Percentiles rank a stretch among this genome's conserved stretches.
Conservation (phyloP, 1,140 invertebrate species). For the Euschistus heros region DNA sequence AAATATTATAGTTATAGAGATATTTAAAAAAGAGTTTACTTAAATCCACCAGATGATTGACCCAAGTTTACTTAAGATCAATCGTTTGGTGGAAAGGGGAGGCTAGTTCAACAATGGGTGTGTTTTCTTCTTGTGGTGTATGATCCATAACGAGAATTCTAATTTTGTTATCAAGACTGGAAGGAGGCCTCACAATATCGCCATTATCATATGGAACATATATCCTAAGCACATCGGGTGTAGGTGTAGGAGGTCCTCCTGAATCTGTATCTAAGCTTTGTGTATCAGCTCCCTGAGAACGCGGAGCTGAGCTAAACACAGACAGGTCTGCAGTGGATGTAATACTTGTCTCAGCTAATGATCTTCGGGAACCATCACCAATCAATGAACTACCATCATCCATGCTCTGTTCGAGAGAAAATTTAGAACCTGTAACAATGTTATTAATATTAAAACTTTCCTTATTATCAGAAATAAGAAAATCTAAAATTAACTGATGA, state of each 20-base stretch:
- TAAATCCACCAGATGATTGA: not conserved
- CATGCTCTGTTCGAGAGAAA: slow-evolving; percentile 53
- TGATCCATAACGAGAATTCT: slow-evolving; percentile 28
- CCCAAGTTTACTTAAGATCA: slow-evolving; percentile 2
- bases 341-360: slow-evolving; percentile 68
- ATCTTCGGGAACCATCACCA: slow-evolving; percentile 55
- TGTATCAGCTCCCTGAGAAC: slow-evolving; percentile 59
- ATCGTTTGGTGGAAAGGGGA: slow-evolving; percentile 21
- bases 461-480: too few relatives aligned
- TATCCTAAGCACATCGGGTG: slow-evolving; percentile 56
- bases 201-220: slow-evolving; percentile 46
- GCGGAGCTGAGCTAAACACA: slow-evolving; percentile 60
- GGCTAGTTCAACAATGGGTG: slow-evolving; percentile 27
- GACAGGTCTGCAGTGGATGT: slow-evolving; percentile 72
- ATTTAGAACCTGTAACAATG: slow-evolving; percentile 46
- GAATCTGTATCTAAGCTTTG: slow-evolving; percentile 53
- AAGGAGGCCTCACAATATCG: slow-evolving; percentile 21
- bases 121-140: slow-evolving; percentile 24
- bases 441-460: not conserved
- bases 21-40: not conserved
- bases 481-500: too few relatives aligned
- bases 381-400: slow-evolving; percentile 52
- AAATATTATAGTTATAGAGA: not conserved
- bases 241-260: slow-evolving; percentile 47
- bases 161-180: slow-evolving; percentile 28